Evolutionary conservation across 2,113 vertebrate species (phyloP).

Genomic region (Saimiri boliviensis): DNA sequence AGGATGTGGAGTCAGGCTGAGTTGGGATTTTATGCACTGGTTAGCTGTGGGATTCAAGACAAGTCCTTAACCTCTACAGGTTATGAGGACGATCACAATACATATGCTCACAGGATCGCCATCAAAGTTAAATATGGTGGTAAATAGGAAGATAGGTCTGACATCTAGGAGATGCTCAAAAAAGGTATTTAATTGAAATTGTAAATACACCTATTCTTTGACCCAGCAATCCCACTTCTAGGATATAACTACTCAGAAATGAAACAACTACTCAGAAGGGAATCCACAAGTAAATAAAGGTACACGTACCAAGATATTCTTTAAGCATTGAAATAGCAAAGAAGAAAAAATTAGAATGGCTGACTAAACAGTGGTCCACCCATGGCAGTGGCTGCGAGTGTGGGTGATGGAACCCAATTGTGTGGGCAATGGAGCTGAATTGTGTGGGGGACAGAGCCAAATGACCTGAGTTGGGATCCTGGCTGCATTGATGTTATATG

Average conservation of each 20-base stretch:
- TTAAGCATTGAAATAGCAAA: background rate
- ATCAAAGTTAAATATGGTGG: background rate
- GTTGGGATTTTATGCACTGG: background rate
- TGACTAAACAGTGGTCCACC: background rate
- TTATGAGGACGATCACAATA: background rate
- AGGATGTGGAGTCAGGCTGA: background rate
- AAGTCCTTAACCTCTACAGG: background rate
- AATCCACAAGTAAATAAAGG: background rate
- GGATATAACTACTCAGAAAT: background rate
- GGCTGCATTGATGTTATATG: background rate
- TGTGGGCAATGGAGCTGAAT: background rate
- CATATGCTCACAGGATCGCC: background rate
- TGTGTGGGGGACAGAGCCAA: background rate
- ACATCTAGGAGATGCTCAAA: background rate
- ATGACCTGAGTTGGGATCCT: background rate
- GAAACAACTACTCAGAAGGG: background rate
- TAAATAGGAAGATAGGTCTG: background rate
- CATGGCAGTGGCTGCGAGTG: fast-evolving
- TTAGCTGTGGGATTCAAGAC: background rate
- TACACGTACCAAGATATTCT: background rate
- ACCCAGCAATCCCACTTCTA: background rate
- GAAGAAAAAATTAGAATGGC: background rate
- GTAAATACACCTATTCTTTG: background rate
- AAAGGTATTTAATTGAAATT: background rate
- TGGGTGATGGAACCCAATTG: background rate